Conservation (phyloP, 2,888 invertebrate species). For the Acanthosepion esculentum region DNA sequence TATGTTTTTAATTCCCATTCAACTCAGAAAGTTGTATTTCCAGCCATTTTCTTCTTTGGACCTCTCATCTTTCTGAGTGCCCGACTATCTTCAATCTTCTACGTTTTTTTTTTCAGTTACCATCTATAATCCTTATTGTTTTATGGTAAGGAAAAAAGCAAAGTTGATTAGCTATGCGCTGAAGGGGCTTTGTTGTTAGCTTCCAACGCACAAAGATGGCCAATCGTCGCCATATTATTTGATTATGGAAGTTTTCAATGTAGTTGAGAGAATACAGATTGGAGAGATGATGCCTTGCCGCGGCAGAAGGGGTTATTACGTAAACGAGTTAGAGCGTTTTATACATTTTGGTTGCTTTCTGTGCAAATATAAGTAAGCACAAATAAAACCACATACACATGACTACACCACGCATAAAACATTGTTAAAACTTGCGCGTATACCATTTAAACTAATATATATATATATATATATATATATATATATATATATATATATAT, state of each 20-base stretch:
- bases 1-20: background rate
- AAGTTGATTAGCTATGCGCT: background rate
- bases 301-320: background rate
- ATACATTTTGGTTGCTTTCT: background rate
- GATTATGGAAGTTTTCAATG: background rate
- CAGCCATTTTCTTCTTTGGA: background rate
- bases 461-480: background rate
- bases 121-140: background rate
- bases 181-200: background rate
- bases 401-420: background rate
- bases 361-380: background rate
- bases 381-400: background rate
- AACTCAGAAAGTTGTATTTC: background rate
- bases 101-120: background rate
- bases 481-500: background rate
- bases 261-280: too few species aligned
- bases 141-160: background rate
- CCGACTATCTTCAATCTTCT: background rate
- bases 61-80: background rate
- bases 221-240: background rate
- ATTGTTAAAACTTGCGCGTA: background rate
- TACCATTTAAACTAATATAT: background rate
- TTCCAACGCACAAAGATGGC: background rate
- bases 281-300: background rate
- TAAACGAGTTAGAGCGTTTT: background rate